A percentile compares a stretch with the other conserved stretches of the same genome.
Conservation (phyloP, 2,888 invertebrate genomes). For the Dasysyrphus albostriatus region DNA sequence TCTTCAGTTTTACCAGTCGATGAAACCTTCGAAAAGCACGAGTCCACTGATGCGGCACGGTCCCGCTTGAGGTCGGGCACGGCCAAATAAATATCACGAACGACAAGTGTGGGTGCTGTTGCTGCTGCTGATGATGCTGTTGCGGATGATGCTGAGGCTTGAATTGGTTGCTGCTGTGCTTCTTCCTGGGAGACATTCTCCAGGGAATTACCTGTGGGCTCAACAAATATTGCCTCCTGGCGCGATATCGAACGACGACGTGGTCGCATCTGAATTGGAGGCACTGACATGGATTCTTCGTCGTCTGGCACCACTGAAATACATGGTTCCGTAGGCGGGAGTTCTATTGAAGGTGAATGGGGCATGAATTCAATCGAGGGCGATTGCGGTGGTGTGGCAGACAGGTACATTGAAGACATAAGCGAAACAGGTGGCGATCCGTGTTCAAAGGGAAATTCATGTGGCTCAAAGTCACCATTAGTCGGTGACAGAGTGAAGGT, state of each 20-base stretch:
- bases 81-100: conserved; percentile 90
- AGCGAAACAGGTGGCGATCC: conserved; percentile 83
- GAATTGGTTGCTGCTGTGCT: conserved; percentile 76
- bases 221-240: conserved; percentile 92
- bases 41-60: conserved; percentile 94
- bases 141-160: conserved; percentile 71
- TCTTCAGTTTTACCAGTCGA: conserved; percentile 90
- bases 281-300: conserved; percentile 78
- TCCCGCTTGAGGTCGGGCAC: conserved; percentile 94
- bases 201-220: conserved; percentile 89
- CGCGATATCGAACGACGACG: conserved; percentile 91
- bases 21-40: conserved; percentile 91
- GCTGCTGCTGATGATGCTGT: conserved; percentile 64
- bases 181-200: conserved; percentile 87
- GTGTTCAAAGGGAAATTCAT: conserved; percentile 81
- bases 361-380: conserved; percentile 78
- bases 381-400: conserved; percentile 76
- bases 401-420: conserved; percentile 80
- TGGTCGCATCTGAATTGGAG: conserved; percentile 83
- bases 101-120: conserved; percentile 82
- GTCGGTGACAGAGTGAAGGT: conserved; percentile 87
- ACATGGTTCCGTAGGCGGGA: conserved; percentile 83
- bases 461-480: conserved; percentile 83
- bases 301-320: conserved; percentile 73
- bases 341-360: conserved; percentile 86